Evolutionary conservation across 2,797 vertebrate species (phyloP).

Genomic region (Dendrocincla fuliginosa): DNA sequence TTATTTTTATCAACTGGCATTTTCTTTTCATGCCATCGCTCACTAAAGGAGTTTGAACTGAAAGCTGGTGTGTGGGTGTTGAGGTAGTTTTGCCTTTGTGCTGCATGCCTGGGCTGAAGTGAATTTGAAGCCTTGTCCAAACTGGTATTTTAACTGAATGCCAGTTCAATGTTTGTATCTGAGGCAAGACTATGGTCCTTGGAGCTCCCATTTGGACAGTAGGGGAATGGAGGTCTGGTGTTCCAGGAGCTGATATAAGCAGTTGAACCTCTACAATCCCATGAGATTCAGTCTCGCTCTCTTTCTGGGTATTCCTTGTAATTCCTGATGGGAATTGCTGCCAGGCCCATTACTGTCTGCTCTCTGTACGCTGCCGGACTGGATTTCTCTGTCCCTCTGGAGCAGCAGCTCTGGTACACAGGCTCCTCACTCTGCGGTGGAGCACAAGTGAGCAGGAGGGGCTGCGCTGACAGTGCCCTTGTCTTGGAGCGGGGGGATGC

Average conservation of each 20-base stretch:
- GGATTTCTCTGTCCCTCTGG: not conserved
- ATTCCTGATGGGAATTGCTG: not conserved
- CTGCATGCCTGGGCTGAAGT: not conserved
- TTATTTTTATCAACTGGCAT: not conserved
- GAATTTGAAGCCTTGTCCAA: not conserved
- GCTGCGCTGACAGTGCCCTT: rapidly evolving
- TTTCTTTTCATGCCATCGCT: not conserved
- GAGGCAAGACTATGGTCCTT: not conserved
- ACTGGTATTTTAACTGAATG: not conserved
- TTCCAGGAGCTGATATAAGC: not conserved
- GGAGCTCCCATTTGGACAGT: not conserved
- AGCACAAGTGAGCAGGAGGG: not conserved
- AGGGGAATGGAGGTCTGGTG: not conserved
- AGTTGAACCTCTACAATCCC: not conserved
- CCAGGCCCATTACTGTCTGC: not conserved
- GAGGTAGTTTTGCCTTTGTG: not conserved
- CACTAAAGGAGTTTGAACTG: not conserved
- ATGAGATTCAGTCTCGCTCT: not conserved
- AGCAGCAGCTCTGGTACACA: not conserved
- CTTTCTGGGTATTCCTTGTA: not conserved
- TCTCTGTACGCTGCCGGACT: not conserved
- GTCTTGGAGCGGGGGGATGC: rapidly evolving
- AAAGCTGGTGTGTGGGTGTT: not conserved
- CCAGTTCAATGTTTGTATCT: not conserved
- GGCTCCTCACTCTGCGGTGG: not conserved